phyloP scores from a whole-genome alignment of 2,113 vertebrate genomes.

The Ptychochromis oligacanthus region DNA sequence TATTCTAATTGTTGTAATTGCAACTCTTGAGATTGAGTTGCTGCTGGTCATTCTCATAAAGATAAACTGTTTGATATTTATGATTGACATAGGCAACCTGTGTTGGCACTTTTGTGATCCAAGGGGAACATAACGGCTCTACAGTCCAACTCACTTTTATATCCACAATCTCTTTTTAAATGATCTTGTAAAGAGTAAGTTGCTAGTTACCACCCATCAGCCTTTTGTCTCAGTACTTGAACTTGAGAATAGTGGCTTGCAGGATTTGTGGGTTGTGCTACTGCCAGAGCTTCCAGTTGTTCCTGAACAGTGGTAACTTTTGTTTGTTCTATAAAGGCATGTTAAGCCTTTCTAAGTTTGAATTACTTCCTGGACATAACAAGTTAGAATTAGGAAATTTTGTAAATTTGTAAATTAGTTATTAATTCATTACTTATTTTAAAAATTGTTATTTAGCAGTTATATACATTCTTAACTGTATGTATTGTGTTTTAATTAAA shows the following conservation, averaged over 20 bases:
- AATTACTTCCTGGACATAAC: background rate
- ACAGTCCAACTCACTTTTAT: background rate
- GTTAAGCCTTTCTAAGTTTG: background rate
- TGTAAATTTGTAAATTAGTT: background rate
- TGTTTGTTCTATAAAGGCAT: rapidly evolving
- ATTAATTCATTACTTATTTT: background rate
- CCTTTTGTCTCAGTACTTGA: rapidly evolving
- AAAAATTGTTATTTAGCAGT: background rate
- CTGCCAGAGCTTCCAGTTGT: background rate
- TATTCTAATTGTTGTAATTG: background rate
- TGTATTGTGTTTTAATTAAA: background rate
- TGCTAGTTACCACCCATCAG: background rate
- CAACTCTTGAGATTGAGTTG: background rate
- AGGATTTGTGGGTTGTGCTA: rapidly evolving
- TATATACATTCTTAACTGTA: background rate
- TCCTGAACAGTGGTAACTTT: background rate
- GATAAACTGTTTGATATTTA: background rate
- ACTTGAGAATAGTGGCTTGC: background rate
- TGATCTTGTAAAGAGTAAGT: background rate
- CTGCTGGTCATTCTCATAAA: background rate
- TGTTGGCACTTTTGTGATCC: background rate
- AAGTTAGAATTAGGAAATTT: background rate
- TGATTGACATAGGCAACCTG: background rate
- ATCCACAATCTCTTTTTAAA: background rate
- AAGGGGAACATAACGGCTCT: background rate